A percentile compares a stretch with the other conserved stretches of the same genome.
Conservation (phyloP, 1,140 invertebrate genomes). For the Macrobrachium nipponense region DNA sequence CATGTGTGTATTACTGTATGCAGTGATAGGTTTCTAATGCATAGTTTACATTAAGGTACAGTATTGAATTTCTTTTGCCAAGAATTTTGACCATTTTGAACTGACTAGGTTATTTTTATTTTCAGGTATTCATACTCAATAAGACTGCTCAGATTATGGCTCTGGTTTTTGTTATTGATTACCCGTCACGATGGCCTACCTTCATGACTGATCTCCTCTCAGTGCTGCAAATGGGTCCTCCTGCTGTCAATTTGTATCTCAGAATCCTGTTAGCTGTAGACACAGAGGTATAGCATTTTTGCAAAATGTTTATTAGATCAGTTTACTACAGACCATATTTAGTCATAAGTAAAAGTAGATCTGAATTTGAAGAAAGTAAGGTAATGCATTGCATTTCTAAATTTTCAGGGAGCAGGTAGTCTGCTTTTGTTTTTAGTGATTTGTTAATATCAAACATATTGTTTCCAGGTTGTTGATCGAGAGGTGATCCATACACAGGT, state of each 20-base stretch:
- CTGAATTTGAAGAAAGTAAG: background rate
- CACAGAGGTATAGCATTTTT: slow-evolving; percentile 66
- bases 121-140: slow-evolving; percentile 68
- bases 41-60: background rate
- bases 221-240: slow-evolving; percentile 67
- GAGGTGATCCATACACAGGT: slow-evolving; percentile 71
- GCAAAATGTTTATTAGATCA: background rate
- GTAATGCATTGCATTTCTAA: background rate
- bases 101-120: background rate
- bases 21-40: no score
- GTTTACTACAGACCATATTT: background rate
- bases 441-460: background rate
- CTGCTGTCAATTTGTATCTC: slow-evolving; percentile 72
- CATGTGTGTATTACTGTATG: no score
- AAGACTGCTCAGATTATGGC: slow-evolving; percentile 73
- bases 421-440: background rate
- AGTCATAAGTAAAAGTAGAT: background rate
- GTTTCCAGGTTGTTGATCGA: slow-evolving; percentile 71
- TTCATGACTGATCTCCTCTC: slow-evolving; percentile 73
- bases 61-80: background rate
- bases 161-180: slow-evolving; percentile 72
- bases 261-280: slow-evolving; percentile 73
- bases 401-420: background rate
- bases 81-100: background rate
- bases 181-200: slow-evolving; percentile 71